These are phyloP conservation scores for Pandion haliaetus DNA, from an alignment of 2,113 vertebrate genomes.

Conservation along the genomic window DNA sequence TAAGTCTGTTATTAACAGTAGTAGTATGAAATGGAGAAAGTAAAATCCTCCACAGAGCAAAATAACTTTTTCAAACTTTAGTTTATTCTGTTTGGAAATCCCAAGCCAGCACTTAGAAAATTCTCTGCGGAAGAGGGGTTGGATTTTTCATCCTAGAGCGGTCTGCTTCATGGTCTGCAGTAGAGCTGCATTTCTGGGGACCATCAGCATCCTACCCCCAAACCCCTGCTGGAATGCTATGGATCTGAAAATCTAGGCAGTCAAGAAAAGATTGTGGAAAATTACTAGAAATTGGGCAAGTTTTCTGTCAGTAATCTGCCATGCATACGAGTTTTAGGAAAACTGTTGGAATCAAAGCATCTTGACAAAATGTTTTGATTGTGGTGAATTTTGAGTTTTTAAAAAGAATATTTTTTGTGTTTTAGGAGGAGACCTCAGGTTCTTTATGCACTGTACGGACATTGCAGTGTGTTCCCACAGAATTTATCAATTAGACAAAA, in stretches of 20 bases:
- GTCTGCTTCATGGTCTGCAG: background rate
- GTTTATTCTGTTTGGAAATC: background rate
- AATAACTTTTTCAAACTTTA: background rate
- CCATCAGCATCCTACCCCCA: background rate
- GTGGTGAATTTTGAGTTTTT: background rate
- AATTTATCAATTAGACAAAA: conserved; percentile 10
- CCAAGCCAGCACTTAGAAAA: background rate
- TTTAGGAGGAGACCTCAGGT: background rate
- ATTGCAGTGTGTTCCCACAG: background rate
- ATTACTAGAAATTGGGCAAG: background rate
- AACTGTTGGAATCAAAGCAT: background rate
- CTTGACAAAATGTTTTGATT: background rate
- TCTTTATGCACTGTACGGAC: background rate
- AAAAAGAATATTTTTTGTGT: background rate
- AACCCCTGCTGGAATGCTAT: background rate
- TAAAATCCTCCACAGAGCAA: background rate
- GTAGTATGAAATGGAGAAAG: conserved; percentile 9
- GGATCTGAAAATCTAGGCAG: background rate
- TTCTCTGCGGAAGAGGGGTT: background rate
- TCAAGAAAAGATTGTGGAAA: background rate
- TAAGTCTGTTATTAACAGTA: background rate
- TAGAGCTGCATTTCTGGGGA: background rate
- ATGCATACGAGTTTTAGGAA: background rate
- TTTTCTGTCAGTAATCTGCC: background rate
- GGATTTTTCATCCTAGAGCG: background rate